Conservation (phyloP, 2,888 invertebrate genomes). For the Folsomia manolachei region DNA sequence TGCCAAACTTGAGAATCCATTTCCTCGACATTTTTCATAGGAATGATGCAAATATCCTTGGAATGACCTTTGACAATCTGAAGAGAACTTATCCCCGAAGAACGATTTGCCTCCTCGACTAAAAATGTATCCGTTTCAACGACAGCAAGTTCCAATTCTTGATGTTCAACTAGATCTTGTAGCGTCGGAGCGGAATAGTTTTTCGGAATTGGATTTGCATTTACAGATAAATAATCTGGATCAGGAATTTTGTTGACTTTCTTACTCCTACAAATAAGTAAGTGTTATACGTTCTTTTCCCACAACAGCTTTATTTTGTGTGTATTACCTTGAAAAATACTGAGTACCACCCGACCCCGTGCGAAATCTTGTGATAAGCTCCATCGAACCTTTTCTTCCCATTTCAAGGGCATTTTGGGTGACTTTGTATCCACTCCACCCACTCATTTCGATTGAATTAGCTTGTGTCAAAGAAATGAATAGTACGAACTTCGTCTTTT, state of each 20-base stretch:
- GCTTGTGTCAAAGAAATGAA: too few relatives aligned
- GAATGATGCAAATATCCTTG: conserved; percentile 3
- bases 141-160: background rate
- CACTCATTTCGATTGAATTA: conserved; percentile 2
- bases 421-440: background rate
- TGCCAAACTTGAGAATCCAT: conserved; percentile 31
- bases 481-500: too few relatives aligned
- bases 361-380: conserved; percentile 10
- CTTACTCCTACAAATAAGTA: background rate
- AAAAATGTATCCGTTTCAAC: background rate
- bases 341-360: conserved; percentile 16
- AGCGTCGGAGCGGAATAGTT: background rate
- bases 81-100: too few relatives aligned
- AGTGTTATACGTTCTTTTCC: background rate
- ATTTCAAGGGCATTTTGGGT: conserved; percentile 5
- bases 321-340: conserved; percentile 12
- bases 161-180: background rate
- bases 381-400: conserved; percentile 2
- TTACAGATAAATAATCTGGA: background rate
- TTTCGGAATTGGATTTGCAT: background rate
- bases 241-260: background rate
- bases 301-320: background rate
- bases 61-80: background rate
- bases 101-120: background rate
- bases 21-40: conserved; percentile 1